Evolutionary conservation across 1,140 invertebrate species (phyloP), one percentile per base, ranked within the genome.

Genomic region (Drosophila kikkawai): DNA sequence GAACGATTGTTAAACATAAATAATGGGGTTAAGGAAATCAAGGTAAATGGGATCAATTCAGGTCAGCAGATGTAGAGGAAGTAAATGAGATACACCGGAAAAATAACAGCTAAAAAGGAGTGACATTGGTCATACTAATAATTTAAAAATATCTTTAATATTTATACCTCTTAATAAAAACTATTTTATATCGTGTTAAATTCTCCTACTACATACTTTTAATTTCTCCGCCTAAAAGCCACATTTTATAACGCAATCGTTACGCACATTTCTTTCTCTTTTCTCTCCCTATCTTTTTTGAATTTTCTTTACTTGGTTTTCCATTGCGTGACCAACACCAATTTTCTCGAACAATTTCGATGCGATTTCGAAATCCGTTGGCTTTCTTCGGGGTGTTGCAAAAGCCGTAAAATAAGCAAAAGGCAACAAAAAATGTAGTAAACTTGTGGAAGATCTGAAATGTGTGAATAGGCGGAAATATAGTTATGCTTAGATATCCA

Each of bases 271-370:
- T 81, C 77, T 59, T 69, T 76, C 47, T 64, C 45, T 51, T 63
- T 75, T 75, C 8, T 69, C 9, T 63, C 50, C 44, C 37, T 56
- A 37, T 61, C 34, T 53, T 55, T 75, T 66, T 64, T 65, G 3
- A 19, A 55, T 55, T 55, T 37, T 55, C 53, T 39, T 39, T 55
- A 26, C 75, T 60, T 67, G 57, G 69, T 15, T 85, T 58, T 77
- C 47, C 63, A 76, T 74, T 86, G 83, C 82, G 83, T 86, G 83
- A 82, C 75, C 69, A 68, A 77, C 70, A 55, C 44, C 70, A 82
- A 68, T 86, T 87, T 86, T 82, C 74, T 66, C 50, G n/a, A 47
- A 42, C 42, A 69, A 66, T 68, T 81, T 78, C 60, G 48, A 75
- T 75, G 68, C 26, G 57, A 53, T 84, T 86, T 87, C 53, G 75